Conservation (phyloP, 2,797 vertebrate genomes). For the Knipowitschia caucasica region DNA sequence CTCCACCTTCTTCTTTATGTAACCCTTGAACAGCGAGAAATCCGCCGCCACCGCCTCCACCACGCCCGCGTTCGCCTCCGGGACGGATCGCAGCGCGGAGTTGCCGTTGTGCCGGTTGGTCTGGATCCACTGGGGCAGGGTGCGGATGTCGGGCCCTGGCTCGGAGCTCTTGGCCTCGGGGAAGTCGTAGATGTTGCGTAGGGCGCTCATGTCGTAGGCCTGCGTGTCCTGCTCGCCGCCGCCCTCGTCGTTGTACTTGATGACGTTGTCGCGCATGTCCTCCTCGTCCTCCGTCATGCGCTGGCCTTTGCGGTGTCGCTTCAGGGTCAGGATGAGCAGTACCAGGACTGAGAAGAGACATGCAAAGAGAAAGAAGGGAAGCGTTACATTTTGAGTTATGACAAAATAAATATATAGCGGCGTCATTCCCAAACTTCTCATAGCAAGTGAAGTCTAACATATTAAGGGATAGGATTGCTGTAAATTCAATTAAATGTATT, state of each 20-base stretch:
- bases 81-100: slow-evolving; percentile 62
- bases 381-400: background rate
- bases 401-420: no score
- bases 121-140: slow-evolving; percentile 86
- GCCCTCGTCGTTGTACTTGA: slow-evolving; percentile 98
- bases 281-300: slow-evolving; percentile 92
- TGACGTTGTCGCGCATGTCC: slow-evolving; percentile 99
- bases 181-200: slow-evolving; percentile 96
- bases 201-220: slow-evolving; percentile 97
- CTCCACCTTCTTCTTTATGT: slow-evolving; percentile 95
- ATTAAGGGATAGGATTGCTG: no score
- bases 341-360: slow-evolving; percentile 82
- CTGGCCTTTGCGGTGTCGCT: slow-evolving; percentile 94
- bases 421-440: no score
- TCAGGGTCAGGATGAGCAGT: slow-evolving; percentile 92
- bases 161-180: slow-evolving; percentile 86
- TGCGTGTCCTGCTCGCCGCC: slow-evolving; percentile 98
- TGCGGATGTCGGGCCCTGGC: slow-evolving; percentile 79
- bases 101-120: slow-evolving; percentile 63
- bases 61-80: slow-evolving; percentile 59
- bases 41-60: slow-evolving; percentile 75
- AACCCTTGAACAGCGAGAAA: slow-evolving; percentile 94
- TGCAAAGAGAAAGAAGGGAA: slow-evolving; percentile 11
- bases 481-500: no score
- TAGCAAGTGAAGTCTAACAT: no score